Conservation (phyloP, 64 coral and sea anemone genomes). For the Pachyseris speciosa region DNA sequence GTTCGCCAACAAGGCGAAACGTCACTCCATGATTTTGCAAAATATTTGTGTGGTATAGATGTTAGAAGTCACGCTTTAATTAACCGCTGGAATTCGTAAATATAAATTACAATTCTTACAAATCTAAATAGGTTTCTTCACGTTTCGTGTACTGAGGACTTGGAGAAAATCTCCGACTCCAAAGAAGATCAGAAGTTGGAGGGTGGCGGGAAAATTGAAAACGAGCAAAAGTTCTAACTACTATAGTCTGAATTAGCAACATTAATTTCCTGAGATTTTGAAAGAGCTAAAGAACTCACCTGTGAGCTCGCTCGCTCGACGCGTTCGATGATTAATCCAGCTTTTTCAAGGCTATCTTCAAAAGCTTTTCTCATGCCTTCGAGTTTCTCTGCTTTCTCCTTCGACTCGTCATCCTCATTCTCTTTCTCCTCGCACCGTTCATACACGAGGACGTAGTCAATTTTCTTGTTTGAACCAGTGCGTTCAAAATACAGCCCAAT, state of each 20-base stretch:
- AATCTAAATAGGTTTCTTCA: neutral
- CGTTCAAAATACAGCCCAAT: conserved; percentile 41
- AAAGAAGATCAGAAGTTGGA: no score
- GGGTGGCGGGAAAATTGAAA: neutral
- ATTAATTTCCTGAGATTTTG: no score
- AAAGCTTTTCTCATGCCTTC: conserved; percentile 58
- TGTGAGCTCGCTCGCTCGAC: neutral
- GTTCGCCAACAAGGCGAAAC: no score
- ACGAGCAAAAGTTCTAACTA: neutral
- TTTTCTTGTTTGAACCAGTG: conserved; percentile 18
- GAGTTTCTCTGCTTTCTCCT: conserved; percentile 3
- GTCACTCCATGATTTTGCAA: no score
- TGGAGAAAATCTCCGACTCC: no score
- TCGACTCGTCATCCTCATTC: conserved; percentile 43
- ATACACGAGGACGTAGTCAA: conserved; percentile 71
- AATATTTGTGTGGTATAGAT: no score
- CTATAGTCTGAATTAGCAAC: no score
- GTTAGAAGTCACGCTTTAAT: neutral
- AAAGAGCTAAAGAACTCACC: neutral
- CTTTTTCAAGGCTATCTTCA: conserved; percentile 22
- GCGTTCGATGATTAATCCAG: conserved; percentile 50
- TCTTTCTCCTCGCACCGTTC: conserved; percentile 50
- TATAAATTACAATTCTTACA: neutral
- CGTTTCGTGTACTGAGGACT: no score
- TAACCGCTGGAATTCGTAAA: neutral